Conservation (phyloP, 2,888 invertebrate species). For the Spodoptera picta region DNA sequence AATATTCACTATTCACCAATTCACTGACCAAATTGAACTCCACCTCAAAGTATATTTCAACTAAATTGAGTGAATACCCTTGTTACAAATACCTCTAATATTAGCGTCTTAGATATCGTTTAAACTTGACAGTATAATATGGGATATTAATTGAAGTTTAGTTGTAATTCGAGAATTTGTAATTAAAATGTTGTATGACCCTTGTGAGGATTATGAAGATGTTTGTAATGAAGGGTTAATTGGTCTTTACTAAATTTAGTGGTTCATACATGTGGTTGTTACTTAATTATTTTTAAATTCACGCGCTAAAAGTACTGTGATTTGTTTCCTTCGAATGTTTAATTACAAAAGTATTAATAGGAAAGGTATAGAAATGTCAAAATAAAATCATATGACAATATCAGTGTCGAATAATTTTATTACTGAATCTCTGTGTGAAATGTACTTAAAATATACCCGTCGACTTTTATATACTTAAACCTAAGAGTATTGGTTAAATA, state of each 20-base stretch:
- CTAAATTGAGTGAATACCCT: slow-evolving; percentile 22
- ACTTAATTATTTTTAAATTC: slow-evolving; percentile 1
- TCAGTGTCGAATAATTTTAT: no score
- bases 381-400: no score
- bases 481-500: no score
- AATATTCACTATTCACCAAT: no score
- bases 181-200: slow-evolving; percentile 64
- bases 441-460: no score
- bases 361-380: background rate
- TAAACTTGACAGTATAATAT: slow-evolving; percentile 10
- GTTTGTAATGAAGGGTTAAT: slow-evolving; percentile 23
- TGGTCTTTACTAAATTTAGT: slow-evolving; percentile 12
- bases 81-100: slow-evolving; percentile 11
- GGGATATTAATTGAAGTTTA: slow-evolving; percentile 33
- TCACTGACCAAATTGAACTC: background rate
- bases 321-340: slow-evolving; percentile 6
- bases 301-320: slow-evolving; percentile 9
- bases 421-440: no score
- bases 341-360: slow-evolving; percentile 12
- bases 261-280: slow-evolving; percentile 6
- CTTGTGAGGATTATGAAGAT: slow-evolving; percentile 49
- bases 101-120: slow-evolving; percentile 15
- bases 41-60: slow-evolving; percentile 45
- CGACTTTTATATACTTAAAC: no score
- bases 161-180: slow-evolving; percentile 24